Percentiles rank a stretch among this genome's conserved stretches.
phyloP scores from a whole-genome alignment of 2,888 invertebrate genomes.

The Argyresthia goedartella region DNA sequence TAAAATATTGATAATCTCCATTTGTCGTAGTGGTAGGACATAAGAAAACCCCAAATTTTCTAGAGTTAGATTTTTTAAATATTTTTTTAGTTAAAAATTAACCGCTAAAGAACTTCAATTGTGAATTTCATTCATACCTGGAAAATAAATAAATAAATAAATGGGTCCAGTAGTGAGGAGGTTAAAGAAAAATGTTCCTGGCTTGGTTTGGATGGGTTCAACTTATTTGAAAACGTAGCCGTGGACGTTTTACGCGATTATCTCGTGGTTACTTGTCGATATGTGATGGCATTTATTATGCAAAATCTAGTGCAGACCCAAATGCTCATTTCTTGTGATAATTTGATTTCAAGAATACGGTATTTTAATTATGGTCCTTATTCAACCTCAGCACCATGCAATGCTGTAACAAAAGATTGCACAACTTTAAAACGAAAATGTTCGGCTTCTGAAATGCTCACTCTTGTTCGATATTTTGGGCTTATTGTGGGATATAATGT shows the following conservation, averaged over 20 bases:
- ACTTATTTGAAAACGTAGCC: constrained; percentile 9
- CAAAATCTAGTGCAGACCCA: not conserved
- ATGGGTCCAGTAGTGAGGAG: no score
- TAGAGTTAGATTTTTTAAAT: no score
- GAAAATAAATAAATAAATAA: no score
- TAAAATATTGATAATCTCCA: no score
- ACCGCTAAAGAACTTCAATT: no score
- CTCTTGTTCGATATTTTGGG: not conserved
- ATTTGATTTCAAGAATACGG: not conserved
- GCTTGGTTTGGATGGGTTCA: constrained; percentile 5
- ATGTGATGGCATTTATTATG: constrained; percentile 8
- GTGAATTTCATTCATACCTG: no score
- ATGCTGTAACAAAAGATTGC: constrained; percentile 2
- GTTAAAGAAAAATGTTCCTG: constrained; percentile 12
- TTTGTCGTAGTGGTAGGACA: no score
- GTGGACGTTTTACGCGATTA: constrained; percentile 9
- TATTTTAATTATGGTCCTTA: constrained; percentile 5
- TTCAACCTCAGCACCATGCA: not conserved
- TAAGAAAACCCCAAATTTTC: no score
- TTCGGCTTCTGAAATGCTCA: not conserved
- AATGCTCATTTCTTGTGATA: constrained; percentile 3
- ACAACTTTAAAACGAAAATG: constrained; percentile 1
- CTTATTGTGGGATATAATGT: not conserved
- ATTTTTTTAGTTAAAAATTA: no score
- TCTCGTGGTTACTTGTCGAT: constrained; percentile 6